These are phyloP conservation scores for Willowsia nigromaculata DNA, from an alignment of 2,888 invertebrate genomes.

Conservation along the genomic window DNA sequence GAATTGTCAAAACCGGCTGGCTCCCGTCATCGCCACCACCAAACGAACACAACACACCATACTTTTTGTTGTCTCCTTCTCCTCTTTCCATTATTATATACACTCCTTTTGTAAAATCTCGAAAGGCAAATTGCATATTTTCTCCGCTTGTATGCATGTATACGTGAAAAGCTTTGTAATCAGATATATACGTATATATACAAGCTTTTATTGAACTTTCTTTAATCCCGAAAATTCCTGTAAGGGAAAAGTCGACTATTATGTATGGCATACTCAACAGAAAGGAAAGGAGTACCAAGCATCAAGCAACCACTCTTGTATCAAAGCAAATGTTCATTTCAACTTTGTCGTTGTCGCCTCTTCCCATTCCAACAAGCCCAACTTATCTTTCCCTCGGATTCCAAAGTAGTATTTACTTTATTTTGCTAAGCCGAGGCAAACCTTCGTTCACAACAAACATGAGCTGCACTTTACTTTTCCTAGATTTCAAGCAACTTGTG, in stretches of 20 bases:
- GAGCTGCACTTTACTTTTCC: slow-evolving; percentile 39
- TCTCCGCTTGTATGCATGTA: not conserved
- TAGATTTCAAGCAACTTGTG: not conserved
- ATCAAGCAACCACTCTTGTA: slow-evolving; percentile 1
- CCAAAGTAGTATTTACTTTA: not conserved
- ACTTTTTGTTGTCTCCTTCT: slow-evolving; percentile 37
- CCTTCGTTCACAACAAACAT: not conserved
- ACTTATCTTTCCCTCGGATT: not conserved
- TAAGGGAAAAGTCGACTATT: slow-evolving; percentile 17
- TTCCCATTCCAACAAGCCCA: not conserved
- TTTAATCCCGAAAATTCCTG: slow-evolving; percentile 56
- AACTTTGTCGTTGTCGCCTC: slow-evolving; percentile 10
- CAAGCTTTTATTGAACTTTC: slow-evolving; percentile 57
- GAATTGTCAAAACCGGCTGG: slow-evolving; percentile 78
- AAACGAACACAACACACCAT: slow-evolving; percentile 40
- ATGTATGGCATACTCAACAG: not conserved
- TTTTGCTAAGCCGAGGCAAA: not conserved
- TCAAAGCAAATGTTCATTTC: slow-evolving; percentile 11
- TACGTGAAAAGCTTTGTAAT: slow-evolving; percentile 13
- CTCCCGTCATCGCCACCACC: slow-evolving; percentile 57
- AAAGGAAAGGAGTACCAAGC: not conserved
- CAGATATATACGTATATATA: slow-evolving; percentile 18
- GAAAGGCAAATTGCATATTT: slow-evolving; percentile 1
- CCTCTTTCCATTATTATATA: not conserved
- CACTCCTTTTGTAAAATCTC: slow-evolving; percentile 26